Evolutionary conservation across 1,140 invertebrate species (phyloP).

Genomic region (Drosophila kanapiae): DNA sequence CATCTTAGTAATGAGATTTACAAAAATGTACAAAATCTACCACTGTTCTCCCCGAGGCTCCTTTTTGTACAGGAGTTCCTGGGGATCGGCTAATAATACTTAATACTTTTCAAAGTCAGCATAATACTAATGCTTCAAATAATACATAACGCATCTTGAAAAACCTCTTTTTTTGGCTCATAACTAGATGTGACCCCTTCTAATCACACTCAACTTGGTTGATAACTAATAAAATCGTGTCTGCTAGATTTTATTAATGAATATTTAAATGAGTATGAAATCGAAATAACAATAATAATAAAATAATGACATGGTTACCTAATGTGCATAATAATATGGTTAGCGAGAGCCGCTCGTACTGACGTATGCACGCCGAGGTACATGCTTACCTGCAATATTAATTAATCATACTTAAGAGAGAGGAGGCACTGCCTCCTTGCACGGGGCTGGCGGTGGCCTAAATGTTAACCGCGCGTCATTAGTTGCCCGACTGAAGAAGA

Average conservation of each 20-base stretch:
- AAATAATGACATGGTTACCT: constrained; percentile 39
- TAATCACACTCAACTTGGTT: background rate
- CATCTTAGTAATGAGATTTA: no score
- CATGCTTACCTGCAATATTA: constrained; percentile 51
- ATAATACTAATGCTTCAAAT: no score
- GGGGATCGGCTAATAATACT: no score
- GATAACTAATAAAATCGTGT: background rate
- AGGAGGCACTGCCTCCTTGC: constrained; percentile 47
- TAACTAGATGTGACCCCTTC: no score
- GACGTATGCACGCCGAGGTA: constrained; percentile 15
- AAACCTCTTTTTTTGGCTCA: no score
- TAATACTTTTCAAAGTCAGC: no score
- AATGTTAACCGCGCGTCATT: constrained; percentile 69
- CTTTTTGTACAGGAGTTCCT: no score
- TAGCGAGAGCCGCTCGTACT: constrained; percentile 18
- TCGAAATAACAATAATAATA: constrained; percentile 49
- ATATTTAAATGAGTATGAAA: constrained; percentile 44
- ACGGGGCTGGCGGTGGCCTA: constrained; percentile 45
- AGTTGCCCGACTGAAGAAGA: constrained; percentile 52
- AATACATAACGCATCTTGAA: no score
- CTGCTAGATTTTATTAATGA: constrained; percentile 21
- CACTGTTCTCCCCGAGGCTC: no score
- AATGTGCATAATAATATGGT: constrained; percentile 49
- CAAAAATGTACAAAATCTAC: no score
- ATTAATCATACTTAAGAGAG: constrained; percentile 60